phyloP scores from a whole-genome alignment of 2,113 vertebrate species.

The Neolamprologus fasciatus region DNA sequence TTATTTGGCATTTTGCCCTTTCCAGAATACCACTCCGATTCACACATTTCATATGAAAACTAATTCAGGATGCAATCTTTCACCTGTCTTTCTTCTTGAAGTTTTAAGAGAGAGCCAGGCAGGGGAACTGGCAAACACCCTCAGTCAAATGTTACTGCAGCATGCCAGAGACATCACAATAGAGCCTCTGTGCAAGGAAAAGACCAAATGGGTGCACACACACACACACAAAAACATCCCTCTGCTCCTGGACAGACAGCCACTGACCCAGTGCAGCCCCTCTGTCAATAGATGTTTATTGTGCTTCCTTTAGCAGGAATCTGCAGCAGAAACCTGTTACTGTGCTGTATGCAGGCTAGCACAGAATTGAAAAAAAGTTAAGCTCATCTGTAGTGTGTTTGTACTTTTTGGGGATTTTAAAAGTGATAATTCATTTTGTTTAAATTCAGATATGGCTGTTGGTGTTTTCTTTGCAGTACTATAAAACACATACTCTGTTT shows the following conservation, averaged over 20 bases:
- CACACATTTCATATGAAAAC: background rate
- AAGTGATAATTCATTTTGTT: background rate
- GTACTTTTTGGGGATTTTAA: background rate
- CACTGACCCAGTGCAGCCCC: constrained; percentile 34
- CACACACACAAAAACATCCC: background rate
- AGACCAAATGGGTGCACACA: constrained; percentile 29
- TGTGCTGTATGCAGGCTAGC: background rate
- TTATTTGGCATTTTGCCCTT: background rate
- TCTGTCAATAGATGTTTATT: constrained; percentile 36
- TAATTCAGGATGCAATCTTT: constrained; percentile 5
- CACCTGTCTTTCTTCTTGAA: constrained; percentile 26
- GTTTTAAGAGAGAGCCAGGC: background rate
- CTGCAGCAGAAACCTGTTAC: constrained; percentile 43
- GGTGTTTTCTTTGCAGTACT: background rate
- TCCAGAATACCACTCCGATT: background rate
- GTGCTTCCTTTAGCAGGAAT: constrained; percentile 42
- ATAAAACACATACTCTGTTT: background rate
- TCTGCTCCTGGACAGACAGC: constrained; percentile 44
- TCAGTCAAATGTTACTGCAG: constrained; percentile 38
- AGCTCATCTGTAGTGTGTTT: background rate
- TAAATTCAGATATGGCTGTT: background rate
- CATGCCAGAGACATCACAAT: constrained; percentile 50
- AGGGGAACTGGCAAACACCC: constrained; percentile 17
- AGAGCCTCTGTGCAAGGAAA: constrained; percentile 40
- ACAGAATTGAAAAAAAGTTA: background rate